A percentile compares a stretch with the other conserved stretches of the same genome.
These are phyloP conservation scores for Drosophila sproati DNA, from an alignment of 1,140 invertebrate genomes.

Conservation along the genomic window DNA sequence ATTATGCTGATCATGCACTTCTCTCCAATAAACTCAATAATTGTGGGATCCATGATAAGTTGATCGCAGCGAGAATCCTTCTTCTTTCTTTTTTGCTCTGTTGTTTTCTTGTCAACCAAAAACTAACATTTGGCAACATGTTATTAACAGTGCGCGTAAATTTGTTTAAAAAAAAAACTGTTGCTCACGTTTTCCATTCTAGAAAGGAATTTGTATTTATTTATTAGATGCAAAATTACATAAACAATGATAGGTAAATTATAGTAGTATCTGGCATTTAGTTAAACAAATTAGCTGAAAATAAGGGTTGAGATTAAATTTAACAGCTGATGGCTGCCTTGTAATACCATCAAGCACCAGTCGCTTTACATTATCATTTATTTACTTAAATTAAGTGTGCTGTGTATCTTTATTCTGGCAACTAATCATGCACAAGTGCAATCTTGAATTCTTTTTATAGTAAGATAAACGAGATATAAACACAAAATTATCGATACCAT, in stretches of 20 bases:
- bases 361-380: background rate
- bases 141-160: background rate
- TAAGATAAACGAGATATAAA: too few species aligned
- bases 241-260: constrained; percentile 19
- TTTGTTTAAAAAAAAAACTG: too few species aligned
- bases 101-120: background rate
- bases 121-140: background rate
- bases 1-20: constrained; percentile 93
- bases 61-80: background rate
- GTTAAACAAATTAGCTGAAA: too few species aligned
- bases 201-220: background rate
- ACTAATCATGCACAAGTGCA: too few species aligned
- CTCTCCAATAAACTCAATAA: constrained; percentile 97
- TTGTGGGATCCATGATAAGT: constrained; percentile 90
- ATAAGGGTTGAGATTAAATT: too few species aligned
- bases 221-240: background rate
- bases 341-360: too few species aligned
- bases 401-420: too few species aligned
- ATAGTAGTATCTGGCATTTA: too few species aligned
- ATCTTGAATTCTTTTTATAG: too few species aligned
- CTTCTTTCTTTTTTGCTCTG: constrained; percentile 5
- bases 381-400: background rate
- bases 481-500: constrained; percentile 19
- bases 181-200: too few species aligned
- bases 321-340: too few species aligned